Conservation (phyloP, 2,888 invertebrate species). For the Oasisia sp. region DNA sequence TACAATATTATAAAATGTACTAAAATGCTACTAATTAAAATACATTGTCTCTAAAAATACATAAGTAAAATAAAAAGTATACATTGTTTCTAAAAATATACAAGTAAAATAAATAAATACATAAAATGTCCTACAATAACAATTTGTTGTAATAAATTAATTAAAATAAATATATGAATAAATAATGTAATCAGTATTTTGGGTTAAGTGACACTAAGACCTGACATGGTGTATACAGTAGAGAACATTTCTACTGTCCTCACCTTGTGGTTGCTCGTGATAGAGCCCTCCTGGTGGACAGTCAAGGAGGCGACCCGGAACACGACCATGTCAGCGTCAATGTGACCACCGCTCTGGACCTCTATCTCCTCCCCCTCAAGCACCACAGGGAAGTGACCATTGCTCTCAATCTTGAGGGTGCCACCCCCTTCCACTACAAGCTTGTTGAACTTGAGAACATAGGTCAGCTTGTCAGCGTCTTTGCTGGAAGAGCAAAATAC, state of each 20-base stretch:
- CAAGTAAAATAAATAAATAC: too few relatives aligned
- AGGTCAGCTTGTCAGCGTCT: background rate
- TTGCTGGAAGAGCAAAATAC: background rate
- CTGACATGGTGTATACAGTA: background rate
- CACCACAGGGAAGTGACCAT: slow-evolving; percentile 32
- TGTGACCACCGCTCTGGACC: slow-evolving; percentile 49
- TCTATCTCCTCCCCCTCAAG: slow-evolving; percentile 44
- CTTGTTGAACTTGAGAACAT: slow-evolving; percentile 38
- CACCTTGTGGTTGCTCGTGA: slow-evolving; percentile 47
- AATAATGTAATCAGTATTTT: too few relatives aligned
- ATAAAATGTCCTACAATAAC: too few relatives aligned
- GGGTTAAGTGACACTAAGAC: background rate
- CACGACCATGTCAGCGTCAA: slow-evolving; percentile 45
- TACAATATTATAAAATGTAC: too few relatives aligned
- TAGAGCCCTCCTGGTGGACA: slow-evolving; percentile 46
- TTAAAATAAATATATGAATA: too few relatives aligned
- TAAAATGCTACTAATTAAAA: too few relatives aligned
- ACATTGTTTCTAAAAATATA: too few relatives aligned
- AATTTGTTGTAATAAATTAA: too few relatives aligned
- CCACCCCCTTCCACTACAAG: slow-evolving; percentile 51
- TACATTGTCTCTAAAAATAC: too few relatives aligned
- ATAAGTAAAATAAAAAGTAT: too few relatives aligned
- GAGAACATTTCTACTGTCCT: background rate
- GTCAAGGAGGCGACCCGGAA: slow-evolving; percentile 43
- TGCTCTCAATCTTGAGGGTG: slow-evolving; percentile 42